These are phyloP conservation scores for Trogon surrucura DNA, from an alignment of 2,113 vertebrate species.

Conservation along the genomic window DNA sequence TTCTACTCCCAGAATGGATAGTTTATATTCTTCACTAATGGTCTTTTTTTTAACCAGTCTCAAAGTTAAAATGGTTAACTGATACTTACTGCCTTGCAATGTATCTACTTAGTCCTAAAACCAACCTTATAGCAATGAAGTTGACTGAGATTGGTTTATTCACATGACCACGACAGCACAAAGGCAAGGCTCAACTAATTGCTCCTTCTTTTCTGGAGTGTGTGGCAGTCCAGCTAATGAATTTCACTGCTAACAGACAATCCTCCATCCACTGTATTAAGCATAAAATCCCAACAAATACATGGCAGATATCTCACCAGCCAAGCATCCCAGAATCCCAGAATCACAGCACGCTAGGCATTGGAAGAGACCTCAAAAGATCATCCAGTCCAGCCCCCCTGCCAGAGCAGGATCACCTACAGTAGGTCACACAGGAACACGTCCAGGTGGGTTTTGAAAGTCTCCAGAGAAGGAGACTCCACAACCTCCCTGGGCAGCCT, in stretches of 20 bases:
- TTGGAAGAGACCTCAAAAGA: no score
- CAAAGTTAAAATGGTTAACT: not conserved
- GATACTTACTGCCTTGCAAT: not conserved
- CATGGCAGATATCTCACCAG: not conserved
- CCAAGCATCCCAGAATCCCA: not conserved
- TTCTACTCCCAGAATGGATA: conserved; percentile 2
- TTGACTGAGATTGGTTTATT: not conserved
- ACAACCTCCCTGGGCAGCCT: no score
- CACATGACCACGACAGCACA: not conserved
- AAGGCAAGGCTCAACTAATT: not conserved
- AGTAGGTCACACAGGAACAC: no score
- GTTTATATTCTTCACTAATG: not conserved
- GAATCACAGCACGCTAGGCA: no score
- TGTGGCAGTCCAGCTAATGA: not conserved
- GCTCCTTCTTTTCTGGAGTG: not conserved
- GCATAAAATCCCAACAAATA: not conserved
- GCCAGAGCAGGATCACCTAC: no score
- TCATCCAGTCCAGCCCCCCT: no score
- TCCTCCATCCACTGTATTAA: not conserved
- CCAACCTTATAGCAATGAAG: not conserved
- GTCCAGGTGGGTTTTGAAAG: no score
- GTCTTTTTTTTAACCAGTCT: not conserved
- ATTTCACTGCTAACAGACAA: not conserved
- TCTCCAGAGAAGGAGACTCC: no score
- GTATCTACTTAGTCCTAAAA: not conserved